Evolutionary conservation across 2,113 vertebrate species (phyloP).

Genomic region (Hylia prasina): DNA sequence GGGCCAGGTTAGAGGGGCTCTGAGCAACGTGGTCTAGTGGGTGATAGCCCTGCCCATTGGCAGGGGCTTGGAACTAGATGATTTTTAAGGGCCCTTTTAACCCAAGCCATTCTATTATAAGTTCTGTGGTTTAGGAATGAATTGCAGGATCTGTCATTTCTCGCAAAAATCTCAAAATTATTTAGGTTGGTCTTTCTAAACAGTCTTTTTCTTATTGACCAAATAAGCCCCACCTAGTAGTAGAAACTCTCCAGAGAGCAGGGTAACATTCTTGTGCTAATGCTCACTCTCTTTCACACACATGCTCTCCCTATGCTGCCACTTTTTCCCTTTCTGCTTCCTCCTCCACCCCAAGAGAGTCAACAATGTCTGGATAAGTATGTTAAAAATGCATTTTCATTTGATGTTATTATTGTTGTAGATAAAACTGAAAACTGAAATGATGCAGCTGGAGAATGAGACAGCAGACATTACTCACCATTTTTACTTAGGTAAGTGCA

Average conservation of each 20-base stretch:
- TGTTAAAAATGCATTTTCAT: neutral
- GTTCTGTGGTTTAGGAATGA: neutral
- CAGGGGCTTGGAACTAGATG: neutral
- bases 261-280: neutral
- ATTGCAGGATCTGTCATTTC: neutral
- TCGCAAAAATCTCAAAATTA: neutral
- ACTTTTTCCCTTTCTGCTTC: neutral
- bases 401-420: conserved; percentile 56
- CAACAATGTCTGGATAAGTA: neutral
- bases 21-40: neutral
- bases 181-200: neutral
- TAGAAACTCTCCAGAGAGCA: neutral
- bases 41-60: neutral
- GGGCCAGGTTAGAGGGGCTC: neutral
- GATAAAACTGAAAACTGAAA: conserved; percentile 81
- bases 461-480: conserved; percentile 80
- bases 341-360: neutral
- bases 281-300: neutral
- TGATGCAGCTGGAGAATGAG: conserved; percentile 78
- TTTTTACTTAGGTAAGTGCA: conserved; percentile 81
- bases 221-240: neutral
- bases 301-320: rapidly evolving
- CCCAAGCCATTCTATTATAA: neutral
- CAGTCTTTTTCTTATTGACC: neutral
- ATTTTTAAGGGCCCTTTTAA: neutral